Percentiles rank a stretch among this genome's conserved stretches.
These are phyloP conservation scores for Lasius fuliginosus DNA, from an alignment of 2,888 invertebrate genomes.

Conservation along the genomic window DNA sequence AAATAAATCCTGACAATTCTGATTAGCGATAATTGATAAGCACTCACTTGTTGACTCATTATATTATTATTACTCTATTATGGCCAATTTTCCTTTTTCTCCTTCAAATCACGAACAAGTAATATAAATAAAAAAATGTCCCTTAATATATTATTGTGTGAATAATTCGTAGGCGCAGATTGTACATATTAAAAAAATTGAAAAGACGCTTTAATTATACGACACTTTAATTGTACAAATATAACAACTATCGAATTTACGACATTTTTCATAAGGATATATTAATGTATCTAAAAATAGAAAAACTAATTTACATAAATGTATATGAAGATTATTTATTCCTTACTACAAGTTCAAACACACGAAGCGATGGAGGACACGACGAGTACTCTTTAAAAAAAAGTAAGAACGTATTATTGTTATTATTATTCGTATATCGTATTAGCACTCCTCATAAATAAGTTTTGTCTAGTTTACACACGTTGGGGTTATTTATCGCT, in stretches of 20 bases:
- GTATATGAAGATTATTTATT: conserved; percentile 49
- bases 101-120: not conserved
- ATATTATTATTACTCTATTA: not conserved
- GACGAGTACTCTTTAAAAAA: conserved; percentile 61
- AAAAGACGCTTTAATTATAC: not conserved
- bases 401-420: conserved; percentile 50
- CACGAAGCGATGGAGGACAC: conserved; percentile 41
- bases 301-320: conserved; percentile 17
- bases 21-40: not conserved
- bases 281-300: not conserved
- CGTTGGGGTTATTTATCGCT: conserved; percentile 28
- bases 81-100: not conserved
- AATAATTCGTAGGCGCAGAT: not conserved
- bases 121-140: not conserved
- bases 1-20: not conserved
- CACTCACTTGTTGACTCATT: not conserved
- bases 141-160: not conserved
- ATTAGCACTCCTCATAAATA: conserved; percentile 65
- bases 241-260: not conserved
- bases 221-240: conserved; percentile 1
- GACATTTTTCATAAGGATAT: not conserved
- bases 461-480: conserved; percentile 51
- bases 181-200: not conserved
- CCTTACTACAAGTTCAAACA: conserved; percentile 34
- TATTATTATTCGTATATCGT: conserved; percentile 33